Evolutionary conservation across 2,113 vertebrate species (phyloP).

Genomic region (Sigmodon hispidus): DNA sequence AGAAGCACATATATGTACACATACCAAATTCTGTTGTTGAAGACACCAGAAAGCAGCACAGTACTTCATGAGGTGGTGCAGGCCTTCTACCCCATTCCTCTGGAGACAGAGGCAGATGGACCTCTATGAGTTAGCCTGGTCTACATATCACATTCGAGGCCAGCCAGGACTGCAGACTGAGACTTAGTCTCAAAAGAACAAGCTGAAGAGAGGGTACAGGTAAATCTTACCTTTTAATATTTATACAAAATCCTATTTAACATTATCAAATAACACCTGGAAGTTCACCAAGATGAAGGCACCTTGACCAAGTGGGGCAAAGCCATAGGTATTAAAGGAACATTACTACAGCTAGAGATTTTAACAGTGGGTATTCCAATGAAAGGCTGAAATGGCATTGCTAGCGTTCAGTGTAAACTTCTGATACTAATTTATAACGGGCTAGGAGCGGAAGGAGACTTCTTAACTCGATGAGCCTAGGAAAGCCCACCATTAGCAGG

Average conservation of each 20-base stretch:
- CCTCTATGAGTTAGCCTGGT: background rate
- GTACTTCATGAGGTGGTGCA: background rate
- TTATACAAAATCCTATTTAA: constrained; percentile 44
- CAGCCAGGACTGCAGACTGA: background rate
- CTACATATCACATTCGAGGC: background rate
- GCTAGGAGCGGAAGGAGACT: background rate
- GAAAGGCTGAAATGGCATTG: background rate
- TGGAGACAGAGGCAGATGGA: background rate
- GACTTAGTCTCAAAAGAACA: background rate
- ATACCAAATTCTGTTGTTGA: background rate
- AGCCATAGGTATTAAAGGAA: background rate
- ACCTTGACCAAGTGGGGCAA: background rate
- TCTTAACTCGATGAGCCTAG: background rate
- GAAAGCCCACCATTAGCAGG: background rate
- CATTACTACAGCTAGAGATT: background rate
- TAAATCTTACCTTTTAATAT: constrained; percentile 2
- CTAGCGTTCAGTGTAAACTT: constrained; percentile 11
- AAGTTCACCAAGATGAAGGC: constrained; percentile 21
- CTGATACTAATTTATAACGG: background rate
- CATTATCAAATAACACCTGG: constrained; percentile 2
- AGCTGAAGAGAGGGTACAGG: background rate
- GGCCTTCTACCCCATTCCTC: background rate
- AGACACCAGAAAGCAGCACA: background rate
- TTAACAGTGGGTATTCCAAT: background rate
- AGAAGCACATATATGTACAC: background rate